Percentiles rank a stretch among this genome's conserved stretches.
These are phyloP conservation scores for Amphiduros pacificus DNA, from an alignment of 2,888 invertebrate genomes.

Conservation along the genomic window DNA sequence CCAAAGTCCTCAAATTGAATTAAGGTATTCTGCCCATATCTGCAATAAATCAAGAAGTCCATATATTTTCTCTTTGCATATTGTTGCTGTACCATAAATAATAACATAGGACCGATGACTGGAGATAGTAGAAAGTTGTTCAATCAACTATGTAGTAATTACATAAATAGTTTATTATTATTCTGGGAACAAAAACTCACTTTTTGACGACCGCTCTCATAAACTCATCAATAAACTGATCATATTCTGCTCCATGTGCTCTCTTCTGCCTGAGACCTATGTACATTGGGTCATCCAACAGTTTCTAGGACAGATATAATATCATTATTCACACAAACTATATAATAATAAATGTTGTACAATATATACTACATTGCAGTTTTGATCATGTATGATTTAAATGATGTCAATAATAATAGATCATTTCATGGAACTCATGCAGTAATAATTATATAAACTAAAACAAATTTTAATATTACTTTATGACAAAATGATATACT, in stretches of 20 bases:
- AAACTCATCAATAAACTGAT: constrained; percentile 94
- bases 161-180: constrained; percentile 17
- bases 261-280: constrained; percentile 88
- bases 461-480: too few relatives aligned
- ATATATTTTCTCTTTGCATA: background rate
- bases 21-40: constrained; percentile 63
- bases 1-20: constrained; percentile 97
- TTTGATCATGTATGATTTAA: too few relatives aligned
- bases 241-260: constrained; percentile 81
- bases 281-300: constrained; percentile 91
- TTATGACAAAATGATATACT: too few relatives aligned
- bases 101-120: background rate
- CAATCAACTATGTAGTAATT: too few relatives aligned
- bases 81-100: background rate
- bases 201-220: constrained; percentile 82
- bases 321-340: too few relatives aligned
- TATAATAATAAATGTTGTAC: too few relatives aligned
- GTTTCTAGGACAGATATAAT: constrained; percentile 63
- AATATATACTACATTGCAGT: too few relatives aligned
- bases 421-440: too few relatives aligned
- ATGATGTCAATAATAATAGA: too few relatives aligned
- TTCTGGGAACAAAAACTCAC: constrained; percentile 57
- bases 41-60: constrained; percentile 32
- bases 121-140: too few relatives aligned
- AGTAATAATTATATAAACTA: too few relatives aligned